Base-by-base conservation (phyloP, 2,113 vertebrate species). In the Scophthalmus maximus region DNA sequence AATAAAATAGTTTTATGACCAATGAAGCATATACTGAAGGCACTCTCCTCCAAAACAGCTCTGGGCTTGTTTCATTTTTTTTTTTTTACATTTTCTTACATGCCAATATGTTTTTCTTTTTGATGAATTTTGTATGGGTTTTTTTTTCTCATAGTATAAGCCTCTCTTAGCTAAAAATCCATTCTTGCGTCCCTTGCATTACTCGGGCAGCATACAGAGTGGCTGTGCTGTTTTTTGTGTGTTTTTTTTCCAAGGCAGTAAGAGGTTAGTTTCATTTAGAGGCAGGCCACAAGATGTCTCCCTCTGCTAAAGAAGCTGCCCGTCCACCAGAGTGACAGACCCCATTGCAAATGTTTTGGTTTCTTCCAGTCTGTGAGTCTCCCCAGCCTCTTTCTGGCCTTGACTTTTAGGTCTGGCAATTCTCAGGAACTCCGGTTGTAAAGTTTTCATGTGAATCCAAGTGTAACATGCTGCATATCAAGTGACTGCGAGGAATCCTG, bases 241-340 rank as follows among this genome's bases (percentile, higher is more conserved):
- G n/a, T n/a, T n/a, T 40, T 40, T 14, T 40, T 17, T 15, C 49
- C 53, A 23, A 14, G 18, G 67, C 78, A 22, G 60, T 22, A 15
- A 58, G 69, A 76, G 72, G 75, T 82, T 66, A 50, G 46, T 76
- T 85, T 85, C 36, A 73, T 85, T 81, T 86, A 76, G 58, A 78
- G 63, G 52, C 65, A 82, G 66, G 69, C 93, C 94, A 93, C 92
- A 88, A 94, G 93, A 91, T 92, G 92, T 92, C 92, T 87, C 87
- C 85, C 88, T 93, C 61, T 76, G 50, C 90, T 88, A 84, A 90
- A 88, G 66, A 85, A 85, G 83, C 78, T 46, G 75, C 61, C 38
- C 0, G 4, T 84, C 73, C 66, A 61, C 59, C 52, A 57, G 60
- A 73, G 20, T 59, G 76, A 73, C 81, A 53, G 46, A 56, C 25